A percentile compares a stretch with the other conserved stretches of the same genome.
Evolutionary conservation across 2,797 vertebrate genomes (phyloP).

Genomic region (Danio tinwini): DNA sequence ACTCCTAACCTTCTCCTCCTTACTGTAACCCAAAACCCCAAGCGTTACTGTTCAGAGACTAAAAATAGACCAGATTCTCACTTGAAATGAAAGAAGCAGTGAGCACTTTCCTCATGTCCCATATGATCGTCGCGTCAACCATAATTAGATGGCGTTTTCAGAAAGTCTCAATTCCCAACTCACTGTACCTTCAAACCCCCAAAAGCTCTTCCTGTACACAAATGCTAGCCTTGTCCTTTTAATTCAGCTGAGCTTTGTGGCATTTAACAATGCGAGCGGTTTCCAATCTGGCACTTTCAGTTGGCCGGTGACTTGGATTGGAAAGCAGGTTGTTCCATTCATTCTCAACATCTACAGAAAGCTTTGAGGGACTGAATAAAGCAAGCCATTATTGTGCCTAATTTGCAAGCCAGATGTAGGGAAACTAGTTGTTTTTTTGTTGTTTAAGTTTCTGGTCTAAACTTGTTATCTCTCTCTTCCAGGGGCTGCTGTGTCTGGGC

Average conservation of each 20-base stretch:
- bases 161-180: background rate
- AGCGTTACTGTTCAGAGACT: constrained; percentile 61
- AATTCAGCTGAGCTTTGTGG: constrained; percentile 35
- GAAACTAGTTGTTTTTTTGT: background rate
- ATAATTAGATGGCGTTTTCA: constrained; percentile 15
- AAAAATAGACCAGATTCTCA: constrained; percentile 74
- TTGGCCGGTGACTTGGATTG: constrained; percentile 33
- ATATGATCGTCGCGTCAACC: constrained; percentile 16
- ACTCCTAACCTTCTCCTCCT: constrained; percentile 53
- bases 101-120: constrained; percentile 27
- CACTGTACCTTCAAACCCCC: constrained; percentile 8
- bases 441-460: constrained; percentile 7
- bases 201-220: constrained; percentile 22
- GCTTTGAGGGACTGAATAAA: constrained; percentile 3
- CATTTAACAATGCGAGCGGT: constrained; percentile 32
- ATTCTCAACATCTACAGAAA: constrained; percentile 21
- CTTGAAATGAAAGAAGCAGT: constrained; percentile 26
- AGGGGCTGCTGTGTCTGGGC: constrained; percentile 63
- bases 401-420: constrained; percentile 35
- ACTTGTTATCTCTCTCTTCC: constrained; percentile 20
- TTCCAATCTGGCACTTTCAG: background rate
- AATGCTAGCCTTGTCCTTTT: constrained; percentile 21
- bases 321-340: constrained; percentile 12
- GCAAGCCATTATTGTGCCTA: background rate
- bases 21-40: constrained; percentile 70